These are phyloP conservation scores for Avahi laniger DNA, from an alignment of 2,797 vertebrate genomes.

Conservation along the genomic window DNA sequence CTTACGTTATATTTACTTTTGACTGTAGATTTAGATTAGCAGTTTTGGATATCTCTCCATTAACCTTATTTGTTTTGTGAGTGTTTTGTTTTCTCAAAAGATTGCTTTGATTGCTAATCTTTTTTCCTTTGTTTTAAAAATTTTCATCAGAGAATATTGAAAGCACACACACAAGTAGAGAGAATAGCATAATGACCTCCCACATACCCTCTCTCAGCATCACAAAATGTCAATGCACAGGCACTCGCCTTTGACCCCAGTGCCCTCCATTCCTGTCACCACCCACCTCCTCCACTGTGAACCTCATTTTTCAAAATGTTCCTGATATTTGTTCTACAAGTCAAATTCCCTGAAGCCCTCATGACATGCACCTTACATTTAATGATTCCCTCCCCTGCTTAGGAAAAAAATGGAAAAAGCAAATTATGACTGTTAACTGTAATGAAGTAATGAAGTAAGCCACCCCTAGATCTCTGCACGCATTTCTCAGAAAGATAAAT, in stretches of 20 bases:
- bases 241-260: not conserved
- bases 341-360: not conserved
- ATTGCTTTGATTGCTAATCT: not conserved
- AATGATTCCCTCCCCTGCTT: not conserved
- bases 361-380: not conserved
- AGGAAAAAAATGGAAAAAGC: not conserved
- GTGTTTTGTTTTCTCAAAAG: not conserved
- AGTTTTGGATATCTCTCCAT: not conserved
- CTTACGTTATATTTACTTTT: not conserved
- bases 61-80: not conserved
- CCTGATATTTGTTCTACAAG: not conserved
- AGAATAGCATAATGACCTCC: not conserved
- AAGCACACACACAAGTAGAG: not conserved
- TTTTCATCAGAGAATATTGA: not conserved
- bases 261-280: not conserved
- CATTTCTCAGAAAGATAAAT: not conserved
- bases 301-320: not conserved
- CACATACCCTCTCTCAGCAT: not conserved
- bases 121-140: not conserved
- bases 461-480: not conserved
- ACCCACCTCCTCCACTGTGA: not conserved
- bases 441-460: not conserved
- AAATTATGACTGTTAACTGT: not conserved
- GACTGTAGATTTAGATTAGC: not conserved
- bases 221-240: not conserved